Conservation (phyloP, 2,888 invertebrate genomes). For the Leptinotarsa rubiginosa region DNA sequence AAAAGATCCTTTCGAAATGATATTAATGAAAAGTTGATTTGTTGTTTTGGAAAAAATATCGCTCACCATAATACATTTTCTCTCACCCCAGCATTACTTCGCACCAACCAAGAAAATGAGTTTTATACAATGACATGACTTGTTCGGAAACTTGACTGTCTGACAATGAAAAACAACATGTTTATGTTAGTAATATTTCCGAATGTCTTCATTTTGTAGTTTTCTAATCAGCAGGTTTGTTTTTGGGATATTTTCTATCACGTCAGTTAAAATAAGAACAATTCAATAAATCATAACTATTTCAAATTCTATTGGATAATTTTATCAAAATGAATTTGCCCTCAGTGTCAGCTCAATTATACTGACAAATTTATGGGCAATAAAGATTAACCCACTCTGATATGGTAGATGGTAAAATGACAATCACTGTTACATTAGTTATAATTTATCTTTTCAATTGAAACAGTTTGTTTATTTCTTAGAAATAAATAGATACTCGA, state of each 20-base stretch:
- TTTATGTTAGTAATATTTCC: too few species aligned
- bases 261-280: background rate
- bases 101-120: too few species aligned
- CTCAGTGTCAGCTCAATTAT: conserved; percentile 14
- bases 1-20: background rate
- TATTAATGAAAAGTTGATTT: background rate
- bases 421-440: background rate
- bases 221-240: too few species aligned
- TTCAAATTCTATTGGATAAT: conserved; percentile 7
- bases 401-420: conserved; percentile 1
- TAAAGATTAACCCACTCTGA: conserved; percentile 21
- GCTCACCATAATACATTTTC: too few species aligned
- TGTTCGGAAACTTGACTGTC: too few species aligned
- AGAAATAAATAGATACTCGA: too few species aligned
- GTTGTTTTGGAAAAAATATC: too few species aligned
- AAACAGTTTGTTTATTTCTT: background rate
- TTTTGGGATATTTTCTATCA: background rate
- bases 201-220: too few species aligned
- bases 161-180: too few species aligned
- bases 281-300: conserved; percentile 15
- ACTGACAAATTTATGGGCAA: conserved; percentile 18
- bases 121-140: too few species aligned
- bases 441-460: background rate
- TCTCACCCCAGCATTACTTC: too few species aligned
- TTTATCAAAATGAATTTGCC: conserved; percentile 16